phyloP scores from a whole-genome alignment of 2,888 invertebrate genomes.

The Nephrotoma guestfalica region DNA sequence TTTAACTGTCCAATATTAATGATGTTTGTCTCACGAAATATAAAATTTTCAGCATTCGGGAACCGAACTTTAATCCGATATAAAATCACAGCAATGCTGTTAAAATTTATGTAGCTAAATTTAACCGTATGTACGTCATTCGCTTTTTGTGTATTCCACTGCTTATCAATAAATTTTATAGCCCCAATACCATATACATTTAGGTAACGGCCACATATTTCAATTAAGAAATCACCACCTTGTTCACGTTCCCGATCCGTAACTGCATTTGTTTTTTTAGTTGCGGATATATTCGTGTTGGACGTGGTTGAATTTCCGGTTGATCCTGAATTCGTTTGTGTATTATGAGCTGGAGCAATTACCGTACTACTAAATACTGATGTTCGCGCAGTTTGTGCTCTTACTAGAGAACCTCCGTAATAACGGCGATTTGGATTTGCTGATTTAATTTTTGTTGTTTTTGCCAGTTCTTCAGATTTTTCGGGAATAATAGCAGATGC shows the following conservation, averaged over 20 bases:
- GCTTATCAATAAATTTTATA: constrained; percentile 61
- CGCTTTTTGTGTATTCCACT: constrained; percentile 66
- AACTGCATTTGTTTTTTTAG: constrained; percentile 15
- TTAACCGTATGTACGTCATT: constrained; percentile 67
- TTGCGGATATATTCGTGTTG: background rate
- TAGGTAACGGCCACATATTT: constrained; percentile 67
- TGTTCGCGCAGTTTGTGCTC: constrained; percentile 12
- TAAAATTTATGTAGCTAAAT: constrained; percentile 79
- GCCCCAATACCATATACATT: constrained; percentile 84
- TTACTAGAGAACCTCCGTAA: constrained; percentile 6
- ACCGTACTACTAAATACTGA: constrained; percentile 12
- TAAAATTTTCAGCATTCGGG: constrained; percentile 64
- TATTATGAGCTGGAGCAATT: constrained; percentile 8
- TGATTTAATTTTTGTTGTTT: background rate
- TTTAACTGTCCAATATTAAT: constrained; percentile 72
- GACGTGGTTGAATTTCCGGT: background rate
- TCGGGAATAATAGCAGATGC: constrained; percentile 2
- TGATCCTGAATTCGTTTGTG: background rate
- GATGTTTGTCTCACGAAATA: constrained; percentile 62
- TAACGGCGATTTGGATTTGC: constrained; percentile 2
- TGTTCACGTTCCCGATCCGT: constrained; percentile 27
- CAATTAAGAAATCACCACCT: constrained; percentile 76
- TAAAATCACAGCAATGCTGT: constrained; percentile 57
- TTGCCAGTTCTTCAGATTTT: background rate
- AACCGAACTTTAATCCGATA: constrained; percentile 65